Percentiles rank a stretch among this genome's conserved stretches.
Conservation (phyloP, 2,797 vertebrate species). For the Arrhamphus sclerolepis region DNA sequence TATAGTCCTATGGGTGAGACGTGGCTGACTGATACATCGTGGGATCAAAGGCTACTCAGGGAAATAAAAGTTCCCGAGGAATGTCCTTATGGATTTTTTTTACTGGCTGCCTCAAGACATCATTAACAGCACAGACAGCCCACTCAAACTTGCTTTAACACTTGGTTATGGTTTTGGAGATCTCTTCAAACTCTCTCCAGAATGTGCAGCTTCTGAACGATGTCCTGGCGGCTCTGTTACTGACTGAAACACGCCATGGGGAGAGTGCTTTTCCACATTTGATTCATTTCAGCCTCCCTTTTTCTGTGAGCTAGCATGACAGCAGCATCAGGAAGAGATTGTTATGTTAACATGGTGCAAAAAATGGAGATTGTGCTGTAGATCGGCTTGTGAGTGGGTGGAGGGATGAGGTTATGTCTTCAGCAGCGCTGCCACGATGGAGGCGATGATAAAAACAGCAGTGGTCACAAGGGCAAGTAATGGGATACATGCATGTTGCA, state of each 20-base stretch:
- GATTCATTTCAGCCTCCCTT: slow-evolving; percentile 40
- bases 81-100: slow-evolving; percentile 70
- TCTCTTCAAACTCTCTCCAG: slow-evolving; percentile 48
- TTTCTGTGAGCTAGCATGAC: slow-evolving; percentile 46
- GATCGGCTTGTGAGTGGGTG: slow-evolving; percentile 47
- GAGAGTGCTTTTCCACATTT: slow-evolving; percentile 24
- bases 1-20: slow-evolving; percentile 3
- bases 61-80: slow-evolving; percentile 8
- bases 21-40: slow-evolving; percentile 13
- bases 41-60: slow-evolving; percentile 46
- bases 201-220: slow-evolving; percentile 28
- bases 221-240: slow-evolving; percentile 30
- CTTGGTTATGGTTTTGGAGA: slow-evolving; percentile 43
- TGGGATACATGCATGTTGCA: background rate
- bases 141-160: slow-evolving; percentile 44
- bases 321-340: slow-evolving; percentile 28
- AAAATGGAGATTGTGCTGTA: slow-evolving; percentile 55
- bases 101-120: slow-evolving; percentile 54
- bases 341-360: slow-evolving; percentile 51
- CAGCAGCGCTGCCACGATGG: slow-evolving; percentile 12
- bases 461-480: slow-evolving; percentile 12
- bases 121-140: slow-evolving; percentile 49
- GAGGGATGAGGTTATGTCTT: slow-evolving; percentile 63
- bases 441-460: slow-evolving; percentile 54
- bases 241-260: slow-evolving; percentile 24